Conservation (phyloP, 2,888 invertebrate species). For the Ceramica pisi region DNA sequence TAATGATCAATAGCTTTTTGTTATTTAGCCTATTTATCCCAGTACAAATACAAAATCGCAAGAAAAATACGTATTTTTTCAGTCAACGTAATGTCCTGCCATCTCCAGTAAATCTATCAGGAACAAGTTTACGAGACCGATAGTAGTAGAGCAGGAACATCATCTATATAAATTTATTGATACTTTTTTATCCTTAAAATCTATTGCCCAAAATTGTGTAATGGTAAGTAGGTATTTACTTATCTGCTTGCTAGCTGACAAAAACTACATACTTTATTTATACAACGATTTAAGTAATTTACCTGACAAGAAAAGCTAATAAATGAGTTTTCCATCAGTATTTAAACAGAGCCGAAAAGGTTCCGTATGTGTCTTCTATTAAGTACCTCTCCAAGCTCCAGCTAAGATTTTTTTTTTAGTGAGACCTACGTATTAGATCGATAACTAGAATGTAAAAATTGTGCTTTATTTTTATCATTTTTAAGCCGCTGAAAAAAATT, state of each 20-base stretch:
- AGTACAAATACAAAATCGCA: too few species aligned
- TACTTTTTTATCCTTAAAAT: not conserved
- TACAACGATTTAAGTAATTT: not conserved
- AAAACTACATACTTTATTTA: slow-evolving; percentile 13
- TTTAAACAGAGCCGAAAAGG: not conserved
- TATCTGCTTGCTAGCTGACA: slow-evolving; percentile 13
- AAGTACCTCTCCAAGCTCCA: too few species aligned
- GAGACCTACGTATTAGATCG: too few species aligned
- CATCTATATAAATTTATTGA: not conserved
- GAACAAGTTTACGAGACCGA: too few species aligned
- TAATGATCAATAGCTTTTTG: too few species aligned
- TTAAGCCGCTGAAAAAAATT: not conserved
- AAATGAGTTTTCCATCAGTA: not conserved
- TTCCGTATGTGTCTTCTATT: not conserved
- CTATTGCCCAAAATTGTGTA: slow-evolving; percentile 23
- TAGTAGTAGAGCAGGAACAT: too few species aligned
- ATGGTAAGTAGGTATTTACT: slow-evolving; percentile 1
- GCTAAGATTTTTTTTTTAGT: not conserved
- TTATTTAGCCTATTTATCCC: not conserved
- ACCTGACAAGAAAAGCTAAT: slow-evolving; percentile 2
- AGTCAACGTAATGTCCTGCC: not conserved
- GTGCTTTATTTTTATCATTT: not conserved
- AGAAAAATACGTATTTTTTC: not conserved
- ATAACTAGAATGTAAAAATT: too few species aligned
- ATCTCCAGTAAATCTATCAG: not conserved